Percentiles rank a stretch among this genome's conserved stretches.
These are phyloP conservation scores for Pogonomyrmex barbatus DNA, from an alignment of 1,140 invertebrate genomes.

Conservation along the genomic window DNA sequence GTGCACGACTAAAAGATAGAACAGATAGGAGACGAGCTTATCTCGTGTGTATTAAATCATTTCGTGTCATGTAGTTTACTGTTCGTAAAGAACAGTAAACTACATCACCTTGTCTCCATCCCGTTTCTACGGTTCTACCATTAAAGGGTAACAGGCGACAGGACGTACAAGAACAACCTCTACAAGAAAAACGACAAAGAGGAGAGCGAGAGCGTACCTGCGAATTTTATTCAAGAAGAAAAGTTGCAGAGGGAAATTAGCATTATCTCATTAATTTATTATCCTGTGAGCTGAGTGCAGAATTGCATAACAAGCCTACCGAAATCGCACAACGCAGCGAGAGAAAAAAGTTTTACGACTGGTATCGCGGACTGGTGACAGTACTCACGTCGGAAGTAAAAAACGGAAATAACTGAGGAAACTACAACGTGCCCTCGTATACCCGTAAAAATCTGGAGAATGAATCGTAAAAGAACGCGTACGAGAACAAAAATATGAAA, in stretches of 20 bases:
- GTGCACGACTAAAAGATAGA: slow-evolving; percentile 32
- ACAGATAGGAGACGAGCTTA: neutral
- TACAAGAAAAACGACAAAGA: neutral
- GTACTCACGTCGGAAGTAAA: slow-evolving; percentile 26
- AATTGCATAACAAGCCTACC: slow-evolving; percentile 15
- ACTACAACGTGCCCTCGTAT: slow-evolving; percentile 13
- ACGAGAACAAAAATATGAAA: slow-evolving; percentile 42
- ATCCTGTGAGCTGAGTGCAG: slow-evolving; percentile 1
- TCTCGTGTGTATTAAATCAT: slow-evolving; percentile 48
- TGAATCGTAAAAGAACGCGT: slow-evolving; percentile 42
- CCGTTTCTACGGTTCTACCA: neutral
- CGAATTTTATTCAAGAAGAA: slow-evolving; percentile 33
- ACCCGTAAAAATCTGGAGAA: slow-evolving; percentile 50
- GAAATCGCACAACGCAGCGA: neutral
- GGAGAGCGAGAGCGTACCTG: neutral
- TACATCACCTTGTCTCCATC: slow-evolving; percentile 8
- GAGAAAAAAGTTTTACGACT: slow-evolving; percentile 39
- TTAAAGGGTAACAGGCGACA: slow-evolving; percentile 23
- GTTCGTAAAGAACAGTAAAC: slow-evolving; percentile 3
- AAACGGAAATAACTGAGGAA: slow-evolving; percentile 27
- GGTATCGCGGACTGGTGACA: neutral
- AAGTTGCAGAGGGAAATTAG: neutral
- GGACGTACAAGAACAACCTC: neutral
- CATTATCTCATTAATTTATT: slow-evolving; percentile 24
- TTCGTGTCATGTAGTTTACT: neutral